These are phyloP conservation scores for Acridotheres tristis DNA, from an alignment of 2,797 vertebrate genomes.

Conservation along the genomic window DNA sequence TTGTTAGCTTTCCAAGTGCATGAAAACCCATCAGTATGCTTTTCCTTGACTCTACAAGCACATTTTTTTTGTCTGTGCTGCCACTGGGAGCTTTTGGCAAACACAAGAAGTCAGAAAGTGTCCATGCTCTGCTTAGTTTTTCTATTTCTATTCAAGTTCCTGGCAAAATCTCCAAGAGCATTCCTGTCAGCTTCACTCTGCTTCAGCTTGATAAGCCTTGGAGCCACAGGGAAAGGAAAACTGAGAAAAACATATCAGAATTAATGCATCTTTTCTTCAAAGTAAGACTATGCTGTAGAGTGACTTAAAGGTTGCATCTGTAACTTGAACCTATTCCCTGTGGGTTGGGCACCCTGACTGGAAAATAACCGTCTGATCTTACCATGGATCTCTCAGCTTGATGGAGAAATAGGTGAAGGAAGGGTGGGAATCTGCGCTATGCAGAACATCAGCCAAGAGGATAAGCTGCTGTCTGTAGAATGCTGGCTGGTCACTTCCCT, in stretches of 20 bases:
- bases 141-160: conserved; percentile 34
- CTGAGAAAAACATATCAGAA: conserved; percentile 1
- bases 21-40: background rate
- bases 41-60: conserved; percentile 24
- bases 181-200: conserved; percentile 36
- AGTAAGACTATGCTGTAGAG: background rate
- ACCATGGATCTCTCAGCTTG: background rate
- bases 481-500: background rate
- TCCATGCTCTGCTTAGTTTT: conserved; percentile 25
- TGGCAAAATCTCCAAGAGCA: conserved; percentile 25
- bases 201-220: conserved; percentile 21
- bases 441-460: background rate
- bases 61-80: conserved; percentile 33
- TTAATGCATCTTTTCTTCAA: background rate
- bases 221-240: conserved; percentile 12
- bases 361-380: background rate
- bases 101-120: conserved; percentile 19
- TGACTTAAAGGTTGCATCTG: background rate
- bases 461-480: background rate
- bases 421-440: background rate
- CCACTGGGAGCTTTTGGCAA: conserved; percentile 43
- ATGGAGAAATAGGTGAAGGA: background rate
- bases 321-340: background rate
- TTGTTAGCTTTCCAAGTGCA: conserved; percentile 23
- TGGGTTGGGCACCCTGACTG: background rate